Evolutionary conservation across 1,140 invertebrate genomes (phyloP).

Genomic region (Zaprionus africanus): DNA sequence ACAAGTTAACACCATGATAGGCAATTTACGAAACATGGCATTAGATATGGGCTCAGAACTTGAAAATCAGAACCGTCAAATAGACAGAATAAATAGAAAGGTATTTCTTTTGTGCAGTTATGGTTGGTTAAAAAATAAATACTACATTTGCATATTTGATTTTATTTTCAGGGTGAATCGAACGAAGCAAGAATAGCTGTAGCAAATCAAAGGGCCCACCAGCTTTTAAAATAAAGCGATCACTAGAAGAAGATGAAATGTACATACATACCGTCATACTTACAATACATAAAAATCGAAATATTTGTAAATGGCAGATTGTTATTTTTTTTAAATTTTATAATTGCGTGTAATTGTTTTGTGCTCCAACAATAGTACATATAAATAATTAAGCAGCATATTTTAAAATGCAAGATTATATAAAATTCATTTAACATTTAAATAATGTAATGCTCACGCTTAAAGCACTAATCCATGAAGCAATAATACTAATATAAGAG

Average conservation of each 20-base stretch:
- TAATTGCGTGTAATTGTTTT: constrained; percentile 40
- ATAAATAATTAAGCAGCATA: background rate
- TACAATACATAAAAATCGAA: constrained; percentile 26
- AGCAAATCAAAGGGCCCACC: constrained; percentile 93
- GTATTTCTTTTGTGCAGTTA: constrained; percentile 85
- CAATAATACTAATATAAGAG: constrained; percentile 1
- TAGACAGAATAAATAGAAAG: constrained; percentile 99
- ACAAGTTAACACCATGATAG: constrained; percentile 98
- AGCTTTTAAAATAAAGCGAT: constrained; percentile 89
- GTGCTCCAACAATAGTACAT: constrained; percentile 62
- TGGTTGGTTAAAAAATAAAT: background rate
- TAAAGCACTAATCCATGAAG: constrained; percentile 5
- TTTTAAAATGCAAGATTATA: background rate
- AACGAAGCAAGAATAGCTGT: constrained; percentile 92
- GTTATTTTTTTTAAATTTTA: constrained; percentile 14
- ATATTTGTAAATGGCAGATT: constrained; percentile 18
- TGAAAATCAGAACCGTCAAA: constrained; percentile 98
- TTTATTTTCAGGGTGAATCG: constrained; percentile 87
- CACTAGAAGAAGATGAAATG: constrained; percentile 18
- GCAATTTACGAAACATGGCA: constrained; percentile 99
- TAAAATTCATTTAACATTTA: background rate
- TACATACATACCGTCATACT: constrained; percentile 31
- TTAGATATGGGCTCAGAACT: constrained; percentile 99
- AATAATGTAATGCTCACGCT: constrained; percentile 9
- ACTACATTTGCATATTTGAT: background rate